Conservation (phyloP, 2,113 vertebrate genomes). For the Paratilapia polleni region DNA sequence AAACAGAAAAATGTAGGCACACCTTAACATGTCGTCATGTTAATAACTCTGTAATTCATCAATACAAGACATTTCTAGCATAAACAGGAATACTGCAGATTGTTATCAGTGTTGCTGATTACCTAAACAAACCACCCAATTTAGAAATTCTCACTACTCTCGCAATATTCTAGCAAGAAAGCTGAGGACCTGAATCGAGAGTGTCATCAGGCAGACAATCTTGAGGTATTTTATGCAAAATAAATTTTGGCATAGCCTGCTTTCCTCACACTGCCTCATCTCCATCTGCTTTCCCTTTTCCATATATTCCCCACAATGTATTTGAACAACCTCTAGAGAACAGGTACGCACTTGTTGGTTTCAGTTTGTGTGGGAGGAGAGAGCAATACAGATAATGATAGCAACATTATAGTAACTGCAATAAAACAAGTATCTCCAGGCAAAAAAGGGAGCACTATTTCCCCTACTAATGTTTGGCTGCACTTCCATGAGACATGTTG, state of each 20-base stretch:
- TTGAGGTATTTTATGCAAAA: background rate
- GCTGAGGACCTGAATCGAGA: background rate
- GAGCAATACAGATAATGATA: slow-evolving; percentile 21
- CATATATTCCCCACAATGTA: slow-evolving; percentile 25
- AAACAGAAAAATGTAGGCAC: background rate
- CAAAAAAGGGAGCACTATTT: background rate
- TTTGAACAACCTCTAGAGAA: slow-evolving; percentile 16
- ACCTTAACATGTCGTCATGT: background rate
- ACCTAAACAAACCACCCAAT: background rate
- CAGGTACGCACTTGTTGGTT: slow-evolving; percentile 41
- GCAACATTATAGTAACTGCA: slow-evolving; percentile 20
- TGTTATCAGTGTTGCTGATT: background rate
- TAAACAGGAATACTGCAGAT: background rate
- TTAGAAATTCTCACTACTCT: background rate
- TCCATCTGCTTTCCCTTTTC: background rate
- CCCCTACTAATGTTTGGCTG: background rate
- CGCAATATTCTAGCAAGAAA: background rate
- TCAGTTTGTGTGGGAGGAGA: slow-evolving; percentile 38
- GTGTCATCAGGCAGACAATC: background rate
- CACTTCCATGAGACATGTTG: background rate
- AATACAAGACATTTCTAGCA: background rate
- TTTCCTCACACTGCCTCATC: background rate
- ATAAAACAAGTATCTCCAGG: slow-evolving; percentile 25
- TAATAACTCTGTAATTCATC: slow-evolving; percentile 1
- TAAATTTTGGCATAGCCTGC: background rate